Evolutionary conservation across 1,140 invertebrate genomes (phyloP).

Genomic region (Theocolax elegans): DNA sequence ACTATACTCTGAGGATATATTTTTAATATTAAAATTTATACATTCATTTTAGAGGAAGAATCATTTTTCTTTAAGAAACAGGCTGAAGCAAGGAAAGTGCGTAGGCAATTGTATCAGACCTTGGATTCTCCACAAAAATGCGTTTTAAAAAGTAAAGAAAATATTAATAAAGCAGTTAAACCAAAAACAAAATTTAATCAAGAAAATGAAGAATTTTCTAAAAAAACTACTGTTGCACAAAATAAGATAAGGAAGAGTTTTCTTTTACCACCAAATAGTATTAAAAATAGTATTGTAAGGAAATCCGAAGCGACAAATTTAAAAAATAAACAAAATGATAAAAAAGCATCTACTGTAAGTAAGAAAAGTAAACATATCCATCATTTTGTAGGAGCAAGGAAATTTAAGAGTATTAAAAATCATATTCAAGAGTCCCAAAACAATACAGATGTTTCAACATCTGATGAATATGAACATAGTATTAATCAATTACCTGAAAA

Average conservation of each 20-base stretch:
- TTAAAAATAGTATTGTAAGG: slow-evolving; percentile 45
- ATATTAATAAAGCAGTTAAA: background rate
- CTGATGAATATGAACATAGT: background rate
- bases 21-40: too few species aligned
- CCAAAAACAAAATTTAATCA: background rate
- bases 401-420: background rate
- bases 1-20: too few species aligned
- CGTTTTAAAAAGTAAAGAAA: slow-evolving; percentile 14
- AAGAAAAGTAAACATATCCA: background rate
- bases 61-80: slow-evolving; percentile 24
- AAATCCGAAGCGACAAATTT: slow-evolving; percentile 16
- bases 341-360: background rate
- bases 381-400: background rate
- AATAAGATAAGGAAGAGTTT: slow-evolving; percentile 42
- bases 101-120: slow-evolving; percentile 46
- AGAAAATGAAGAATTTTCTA: background rate
- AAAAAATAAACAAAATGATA: slow-evolving; percentile 14
- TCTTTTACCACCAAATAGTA: slow-evolving; percentile 49
- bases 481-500: background rate
- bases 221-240: background rate
- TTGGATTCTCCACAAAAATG: slow-evolving; percentile 27
- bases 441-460: slow-evolving; percentile 8
- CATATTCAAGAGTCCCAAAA: background rate
- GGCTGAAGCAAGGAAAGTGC: slow-evolving; percentile 13
- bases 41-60: background rate